Conservation (phyloP, 2,888 invertebrate species). For the Rosalia funebris region DNA sequence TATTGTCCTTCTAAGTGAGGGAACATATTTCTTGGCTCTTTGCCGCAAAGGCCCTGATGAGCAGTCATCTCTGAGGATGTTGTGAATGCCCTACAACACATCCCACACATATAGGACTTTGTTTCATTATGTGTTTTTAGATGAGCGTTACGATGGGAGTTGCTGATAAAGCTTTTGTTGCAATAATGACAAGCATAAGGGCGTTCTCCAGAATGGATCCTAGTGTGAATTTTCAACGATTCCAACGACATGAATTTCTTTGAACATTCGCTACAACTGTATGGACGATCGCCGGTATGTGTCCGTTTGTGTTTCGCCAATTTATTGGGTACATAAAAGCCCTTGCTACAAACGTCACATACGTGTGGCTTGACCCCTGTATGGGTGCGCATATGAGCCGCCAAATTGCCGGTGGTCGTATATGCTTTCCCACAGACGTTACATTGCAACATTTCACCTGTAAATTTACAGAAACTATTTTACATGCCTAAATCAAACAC, state of each 20-base stretch:
- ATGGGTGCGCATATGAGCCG: conserved; percentile 54
- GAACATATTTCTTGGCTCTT: not conserved
- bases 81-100: conserved; percentile 31
- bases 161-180: conserved; percentile 18
- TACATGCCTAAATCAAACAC: not conserved
- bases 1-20: not conserved
- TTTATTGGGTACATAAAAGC: conserved; percentile 51
- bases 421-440: conserved; percentile 49
- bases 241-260: conserved; percentile 48
- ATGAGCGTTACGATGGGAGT: conserved; percentile 14
- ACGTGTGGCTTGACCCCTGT: conserved; percentile 50
- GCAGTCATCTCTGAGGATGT: conserved; percentile 29
- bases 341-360: conserved; percentile 51
- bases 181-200: conserved; percentile 20
- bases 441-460: conserved; percentile 53
- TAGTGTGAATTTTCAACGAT: conserved; percentile 46
- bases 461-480: conserved; percentile 9
- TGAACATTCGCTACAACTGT: conserved; percentile 41
- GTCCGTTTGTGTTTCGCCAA: conserved; percentile 57
- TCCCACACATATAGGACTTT: conserved; percentile 30
- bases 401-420: conserved; percentile 47
- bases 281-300: conserved; percentile 34
- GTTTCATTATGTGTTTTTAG: conserved; percentile 27
- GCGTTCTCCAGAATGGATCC: conserved; percentile 29
- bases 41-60: conserved; percentile 18